These are phyloP conservation scores for Planococcus citri DNA, from an alignment of 1,140 invertebrate species.

Conservation along the genomic window DNA sequence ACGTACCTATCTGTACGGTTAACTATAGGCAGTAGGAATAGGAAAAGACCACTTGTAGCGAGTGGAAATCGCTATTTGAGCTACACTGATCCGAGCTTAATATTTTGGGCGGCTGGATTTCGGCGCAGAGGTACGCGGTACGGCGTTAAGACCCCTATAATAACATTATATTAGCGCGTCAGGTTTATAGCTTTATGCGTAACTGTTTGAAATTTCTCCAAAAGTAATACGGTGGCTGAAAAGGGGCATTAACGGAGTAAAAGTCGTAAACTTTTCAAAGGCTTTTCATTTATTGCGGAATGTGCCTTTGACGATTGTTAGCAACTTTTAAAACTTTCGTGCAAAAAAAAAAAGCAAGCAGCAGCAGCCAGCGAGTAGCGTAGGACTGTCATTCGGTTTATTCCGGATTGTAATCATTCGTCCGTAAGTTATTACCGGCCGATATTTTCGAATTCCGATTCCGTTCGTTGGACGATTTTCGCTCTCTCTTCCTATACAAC, in stretches of 20 bases:
- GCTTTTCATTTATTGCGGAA: conserved; percentile 16
- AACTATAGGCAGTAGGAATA: no score
- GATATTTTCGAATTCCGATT: background rate
- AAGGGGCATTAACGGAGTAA: conserved; percentile 15
- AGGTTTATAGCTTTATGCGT: conserved; percentile 20
- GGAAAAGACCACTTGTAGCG: background rate
- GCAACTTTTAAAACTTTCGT: conserved; percentile 10
- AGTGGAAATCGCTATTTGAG: background rate
- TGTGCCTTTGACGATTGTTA: conserved; percentile 15
- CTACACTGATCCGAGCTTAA: background rate
- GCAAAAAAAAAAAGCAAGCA: background rate
- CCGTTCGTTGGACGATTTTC: no score
- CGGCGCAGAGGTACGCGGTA: no score
- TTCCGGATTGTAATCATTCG: conserved; percentile 12
- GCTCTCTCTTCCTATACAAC: no score
- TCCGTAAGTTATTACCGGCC: conserved; percentile 10
- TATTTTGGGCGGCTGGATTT: conserved; percentile 11
- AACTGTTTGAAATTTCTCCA: conserved; percentile 13
- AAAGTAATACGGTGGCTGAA: conserved; percentile 17
- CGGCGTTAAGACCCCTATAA: conserved; percentile 9
- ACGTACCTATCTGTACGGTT: no score
- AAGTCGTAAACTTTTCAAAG: conserved; percentile 20
- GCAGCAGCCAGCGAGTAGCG: background rate
- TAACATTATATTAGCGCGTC: conserved; percentile 18
- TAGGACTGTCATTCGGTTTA: background rate